These are phyloP conservation scores for Thymelicus sylvestris DNA, from an alignment of 2,888 invertebrate species.

Conservation along the genomic window DNA sequence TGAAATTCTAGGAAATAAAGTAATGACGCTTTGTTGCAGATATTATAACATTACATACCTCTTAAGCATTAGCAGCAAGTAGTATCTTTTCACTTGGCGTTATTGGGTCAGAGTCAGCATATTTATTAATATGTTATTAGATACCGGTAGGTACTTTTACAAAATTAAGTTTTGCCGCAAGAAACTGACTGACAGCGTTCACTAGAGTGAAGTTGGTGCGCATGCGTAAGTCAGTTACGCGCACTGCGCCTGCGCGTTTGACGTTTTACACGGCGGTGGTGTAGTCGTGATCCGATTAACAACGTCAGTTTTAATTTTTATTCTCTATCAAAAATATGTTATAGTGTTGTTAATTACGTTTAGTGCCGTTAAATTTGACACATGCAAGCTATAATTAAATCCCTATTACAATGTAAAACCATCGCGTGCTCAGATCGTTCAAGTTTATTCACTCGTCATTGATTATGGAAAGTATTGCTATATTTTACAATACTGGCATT, in stretches of 20 bases:
- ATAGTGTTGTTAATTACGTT: constrained; percentile 43
- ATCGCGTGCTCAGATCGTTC: constrained; percentile 23
- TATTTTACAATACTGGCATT: constrained; percentile 41
- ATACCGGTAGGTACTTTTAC: constrained; percentile 12
- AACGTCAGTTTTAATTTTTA: constrained; percentile 75
- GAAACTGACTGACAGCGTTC: constrained; percentile 55
- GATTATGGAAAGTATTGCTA: constrained; percentile 54
- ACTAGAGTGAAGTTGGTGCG: constrained; percentile 74
- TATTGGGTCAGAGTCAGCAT: constrained; percentile 29
- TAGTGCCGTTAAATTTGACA: constrained; percentile 66
- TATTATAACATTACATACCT: constrained; percentile 20
- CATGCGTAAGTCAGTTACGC: constrained; percentile 79
- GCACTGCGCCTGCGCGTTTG: constrained; percentile 83
- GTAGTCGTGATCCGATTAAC: constrained; percentile 84
- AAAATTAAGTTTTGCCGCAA: constrained; percentile 44
- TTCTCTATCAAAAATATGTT: constrained; percentile 47
- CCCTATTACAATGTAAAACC: background rate
- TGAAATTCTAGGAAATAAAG: background rate
- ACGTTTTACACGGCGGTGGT: constrained; percentile 83
- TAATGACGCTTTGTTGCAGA: background rate
- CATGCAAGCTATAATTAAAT: constrained; percentile 6
- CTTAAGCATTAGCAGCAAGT: constrained; percentile 15
- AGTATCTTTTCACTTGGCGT: constrained; percentile 2
- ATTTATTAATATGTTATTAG: constrained; percentile 14
- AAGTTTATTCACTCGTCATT: constrained; percentile 52